A percentile compares a stretch with the other conserved stretches of the same genome.
Evolutionary conservation across 2,113 vertebrate species (phyloP).

Genomic region (Platichthys flesus): DNA sequence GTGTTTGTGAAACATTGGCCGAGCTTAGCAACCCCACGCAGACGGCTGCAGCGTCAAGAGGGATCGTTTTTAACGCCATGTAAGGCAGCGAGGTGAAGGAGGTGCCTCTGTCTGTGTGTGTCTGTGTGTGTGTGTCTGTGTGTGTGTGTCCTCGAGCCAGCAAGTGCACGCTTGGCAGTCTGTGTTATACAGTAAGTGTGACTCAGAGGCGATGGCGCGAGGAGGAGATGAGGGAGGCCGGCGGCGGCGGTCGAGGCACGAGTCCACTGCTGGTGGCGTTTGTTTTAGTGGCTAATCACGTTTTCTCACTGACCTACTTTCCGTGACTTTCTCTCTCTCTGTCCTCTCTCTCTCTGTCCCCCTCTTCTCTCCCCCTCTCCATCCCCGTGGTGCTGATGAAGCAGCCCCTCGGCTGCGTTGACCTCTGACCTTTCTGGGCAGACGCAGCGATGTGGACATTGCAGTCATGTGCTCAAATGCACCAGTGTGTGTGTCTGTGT

Average conservation of each 20-base stretch:
- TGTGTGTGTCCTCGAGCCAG: slow-evolving; percentile 26
- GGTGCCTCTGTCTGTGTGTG: slow-evolving; percentile 45
- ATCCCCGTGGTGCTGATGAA: slow-evolving; percentile 71
- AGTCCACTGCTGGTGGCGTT: slow-evolving; percentile 46
- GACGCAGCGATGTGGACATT: slow-evolving; percentile 31
- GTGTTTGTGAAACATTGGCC: slow-evolving; percentile 73
- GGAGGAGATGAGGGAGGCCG: slow-evolving; percentile 2
- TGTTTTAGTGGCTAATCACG: slow-evolving; percentile 53
- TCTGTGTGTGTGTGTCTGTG: slow-evolving; percentile 18
- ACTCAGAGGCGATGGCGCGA: slow-evolving; percentile 22
- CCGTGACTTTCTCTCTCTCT: slow-evolving; percentile 26
- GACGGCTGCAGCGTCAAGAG: slow-evolving; percentile 41
- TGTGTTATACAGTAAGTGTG: slow-evolving; percentile 45
- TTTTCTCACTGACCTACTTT: slow-evolving; percentile 74
- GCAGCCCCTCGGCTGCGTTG: slow-evolving; percentile 52
- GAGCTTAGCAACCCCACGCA: slow-evolving; percentile 73
- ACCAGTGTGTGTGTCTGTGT: not conserved
- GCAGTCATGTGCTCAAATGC: slow-evolving; percentile 9
- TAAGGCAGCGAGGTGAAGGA: slow-evolving; percentile 68
- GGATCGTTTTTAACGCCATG: slow-evolving; percentile 66
- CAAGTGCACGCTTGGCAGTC: slow-evolving; percentile 60
- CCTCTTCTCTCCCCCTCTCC: slow-evolving; percentile 37
- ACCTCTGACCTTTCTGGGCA: slow-evolving; percentile 55
- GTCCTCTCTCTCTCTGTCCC: not conserved
- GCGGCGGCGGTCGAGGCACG: not conserved